Conservation (phyloP, 2,888 invertebrate species). For the Athrips mouffetella region DNA sequence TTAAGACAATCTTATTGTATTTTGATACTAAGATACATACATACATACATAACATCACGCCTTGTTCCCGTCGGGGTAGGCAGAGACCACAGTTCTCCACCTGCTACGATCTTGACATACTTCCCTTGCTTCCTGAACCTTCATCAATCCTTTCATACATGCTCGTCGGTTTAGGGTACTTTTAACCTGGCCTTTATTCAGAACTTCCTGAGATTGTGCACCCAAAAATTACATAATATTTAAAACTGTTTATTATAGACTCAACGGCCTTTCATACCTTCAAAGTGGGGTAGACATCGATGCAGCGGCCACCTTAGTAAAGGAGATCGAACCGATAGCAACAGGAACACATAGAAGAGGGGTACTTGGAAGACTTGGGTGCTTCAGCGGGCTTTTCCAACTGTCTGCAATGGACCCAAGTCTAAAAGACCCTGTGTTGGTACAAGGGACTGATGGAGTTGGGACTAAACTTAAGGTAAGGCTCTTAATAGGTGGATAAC, state of each 20-base stretch:
- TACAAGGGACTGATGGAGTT: constrained; percentile 97
- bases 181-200: too few relatives aligned
- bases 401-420: constrained; percentile 80
- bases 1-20: too few relatives aligned
- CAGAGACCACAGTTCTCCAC: too few relatives aligned
- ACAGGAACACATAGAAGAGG: constrained; percentile 88
- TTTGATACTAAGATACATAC: too few relatives aligned
- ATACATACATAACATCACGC: too few relatives aligned
- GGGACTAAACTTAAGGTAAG: constrained; percentile 95
- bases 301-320: constrained; percentile 92
- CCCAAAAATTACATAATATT: not conserved
- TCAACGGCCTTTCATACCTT: constrained; percentile 89
- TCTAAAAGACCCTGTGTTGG: constrained; percentile 89
- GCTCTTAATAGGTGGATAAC: not conserved
- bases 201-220: too few relatives aligned
- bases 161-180: too few relatives aligned
- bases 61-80: too few relatives aligned
- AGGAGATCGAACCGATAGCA: constrained; percentile 88
- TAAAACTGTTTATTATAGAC: constrained; percentile 37
- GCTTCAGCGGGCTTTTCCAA: constrained; percentile 96
- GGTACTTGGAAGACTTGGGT: constrained; percentile 90
- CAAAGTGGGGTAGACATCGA: constrained; percentile 95
- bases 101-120: too few relatives aligned
- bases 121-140: too few relatives aligned
- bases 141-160: too few relatives aligned